These are phyloP conservation scores for Lasioglossum pauxillum DNA, from an alignment of 2,888 invertebrate species.

Conservation along the genomic window DNA sequence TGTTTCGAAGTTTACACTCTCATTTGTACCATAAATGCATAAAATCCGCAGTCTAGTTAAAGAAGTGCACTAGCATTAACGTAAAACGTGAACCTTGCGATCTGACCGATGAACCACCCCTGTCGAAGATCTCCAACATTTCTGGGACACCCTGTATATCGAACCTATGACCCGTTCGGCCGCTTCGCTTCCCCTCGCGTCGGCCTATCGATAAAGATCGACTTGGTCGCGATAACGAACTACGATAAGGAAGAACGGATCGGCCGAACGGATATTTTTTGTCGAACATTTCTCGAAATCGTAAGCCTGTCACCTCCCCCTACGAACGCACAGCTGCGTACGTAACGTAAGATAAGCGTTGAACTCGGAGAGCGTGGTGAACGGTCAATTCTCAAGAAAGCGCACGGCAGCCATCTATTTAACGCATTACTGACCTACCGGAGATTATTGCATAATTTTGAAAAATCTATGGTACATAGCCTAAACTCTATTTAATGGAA, in stretches of 20 bases:
- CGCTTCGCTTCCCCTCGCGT: slow-evolving; percentile 16
- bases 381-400: not conserved
- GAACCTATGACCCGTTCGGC: slow-evolving; percentile 52
- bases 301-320: not conserved
- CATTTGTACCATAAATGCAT: no score
- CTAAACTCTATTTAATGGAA: no score
- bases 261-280: not conserved
- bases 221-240: slow-evolving; percentile 12
- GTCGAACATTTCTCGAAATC: not conserved
- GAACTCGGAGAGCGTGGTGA: not conserved
- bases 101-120: no score
- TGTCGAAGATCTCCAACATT: no score
- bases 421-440: no score
- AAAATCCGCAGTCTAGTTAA: no score
- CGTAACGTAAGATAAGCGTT: not conserved
- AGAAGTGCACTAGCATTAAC: no score
- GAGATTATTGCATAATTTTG: no score
- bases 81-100: no score
- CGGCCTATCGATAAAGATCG: slow-evolving; percentile 44
- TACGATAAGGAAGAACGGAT: not conserved
- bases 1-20: no score
- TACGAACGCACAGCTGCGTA: not conserved
- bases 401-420: not conserved
- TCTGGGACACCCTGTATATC: no score
- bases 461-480: no score